phyloP scores from a whole-genome alignment of 2,113 vertebrate genomes.

The Calyptomena viridis region DNA sequence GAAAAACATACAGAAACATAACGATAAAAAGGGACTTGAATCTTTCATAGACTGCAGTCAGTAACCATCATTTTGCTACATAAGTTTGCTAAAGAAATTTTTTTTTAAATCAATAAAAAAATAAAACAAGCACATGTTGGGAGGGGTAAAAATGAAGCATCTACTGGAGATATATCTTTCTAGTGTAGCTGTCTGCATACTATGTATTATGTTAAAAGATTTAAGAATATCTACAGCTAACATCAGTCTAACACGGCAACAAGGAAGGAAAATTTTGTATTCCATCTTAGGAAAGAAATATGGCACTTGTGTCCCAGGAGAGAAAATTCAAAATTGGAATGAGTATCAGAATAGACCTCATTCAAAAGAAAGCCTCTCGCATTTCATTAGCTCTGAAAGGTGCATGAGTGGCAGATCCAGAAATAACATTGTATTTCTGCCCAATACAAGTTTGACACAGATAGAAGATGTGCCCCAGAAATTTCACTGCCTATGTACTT shows the following conservation, averaged over 20 bases:
- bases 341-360: background rate
- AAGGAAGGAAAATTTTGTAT: background rate
- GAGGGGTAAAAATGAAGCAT: background rate
- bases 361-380: background rate
- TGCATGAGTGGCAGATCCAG: background rate
- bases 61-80: background rate
- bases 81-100: background rate
- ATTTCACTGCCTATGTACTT: slow-evolving; percentile 9
- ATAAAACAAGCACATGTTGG: background rate
- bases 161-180: background rate
- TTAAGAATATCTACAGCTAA: background rate
- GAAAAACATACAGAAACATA: background rate
- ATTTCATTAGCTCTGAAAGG: slow-evolving; percentile 1
- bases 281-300: background rate
- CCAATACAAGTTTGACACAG: background rate
- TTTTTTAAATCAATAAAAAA: background rate
- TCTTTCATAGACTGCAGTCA: background rate
- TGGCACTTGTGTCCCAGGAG: background rate
- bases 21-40: background rate
- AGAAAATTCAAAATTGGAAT: background rate
- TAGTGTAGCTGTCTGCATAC: background rate
- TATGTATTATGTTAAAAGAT: background rate
- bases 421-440: background rate
- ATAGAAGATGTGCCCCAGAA: slow-evolving; percentile 7
- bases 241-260: background rate